Conservation (phyloP, 2,888 invertebrate species). For the Ctenicera cuprea region DNA sequence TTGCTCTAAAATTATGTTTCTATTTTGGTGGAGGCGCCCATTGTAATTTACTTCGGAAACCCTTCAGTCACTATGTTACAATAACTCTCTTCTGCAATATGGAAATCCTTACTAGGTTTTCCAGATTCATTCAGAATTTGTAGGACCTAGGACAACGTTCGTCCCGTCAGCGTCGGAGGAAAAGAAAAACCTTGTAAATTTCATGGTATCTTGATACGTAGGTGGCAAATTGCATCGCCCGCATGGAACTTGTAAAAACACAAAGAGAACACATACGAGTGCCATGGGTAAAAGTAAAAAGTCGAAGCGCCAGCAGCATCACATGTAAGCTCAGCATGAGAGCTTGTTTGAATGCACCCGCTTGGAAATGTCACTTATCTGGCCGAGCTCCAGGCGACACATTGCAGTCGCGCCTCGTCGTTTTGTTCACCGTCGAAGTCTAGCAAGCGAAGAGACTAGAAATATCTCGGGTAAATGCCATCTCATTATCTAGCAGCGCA, state of each 20-base stretch:
- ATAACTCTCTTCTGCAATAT: too few species aligned
- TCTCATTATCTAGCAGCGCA: conserved; percentile 62
- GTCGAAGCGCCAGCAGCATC: conserved; percentile 42
- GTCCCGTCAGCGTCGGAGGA: neutral
- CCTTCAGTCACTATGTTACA: too few species aligned
- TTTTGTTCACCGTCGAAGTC: conserved; percentile 59
- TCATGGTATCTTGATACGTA: conserved; percentile 25
- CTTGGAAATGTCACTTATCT: conserved; percentile 69
- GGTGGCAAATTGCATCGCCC: conserved; percentile 38
- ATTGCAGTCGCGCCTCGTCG: conserved; percentile 63
- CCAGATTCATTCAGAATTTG: too few species aligned
- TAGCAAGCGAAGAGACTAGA: conserved; percentile 66
- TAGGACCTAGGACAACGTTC: too few species aligned
- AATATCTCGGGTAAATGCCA: conserved; percentile 72
- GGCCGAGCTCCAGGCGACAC: conserved; percentile 68
- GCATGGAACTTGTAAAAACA: conserved; percentile 43
- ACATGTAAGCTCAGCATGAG: conserved; percentile 60
- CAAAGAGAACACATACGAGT: conserved; percentile 30
- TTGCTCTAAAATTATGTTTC: too few species aligned
- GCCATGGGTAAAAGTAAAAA: conserved; percentile 35
- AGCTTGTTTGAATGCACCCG: conserved; percentile 61
- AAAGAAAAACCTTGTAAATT: too few species aligned
- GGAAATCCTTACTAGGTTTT: too few species aligned
- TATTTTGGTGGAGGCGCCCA: too few species aligned
- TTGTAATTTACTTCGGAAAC: too few species aligned